Conservation (phyloP, 2,888 invertebrate species). For the Caenorhabditis uteleia region DNA sequence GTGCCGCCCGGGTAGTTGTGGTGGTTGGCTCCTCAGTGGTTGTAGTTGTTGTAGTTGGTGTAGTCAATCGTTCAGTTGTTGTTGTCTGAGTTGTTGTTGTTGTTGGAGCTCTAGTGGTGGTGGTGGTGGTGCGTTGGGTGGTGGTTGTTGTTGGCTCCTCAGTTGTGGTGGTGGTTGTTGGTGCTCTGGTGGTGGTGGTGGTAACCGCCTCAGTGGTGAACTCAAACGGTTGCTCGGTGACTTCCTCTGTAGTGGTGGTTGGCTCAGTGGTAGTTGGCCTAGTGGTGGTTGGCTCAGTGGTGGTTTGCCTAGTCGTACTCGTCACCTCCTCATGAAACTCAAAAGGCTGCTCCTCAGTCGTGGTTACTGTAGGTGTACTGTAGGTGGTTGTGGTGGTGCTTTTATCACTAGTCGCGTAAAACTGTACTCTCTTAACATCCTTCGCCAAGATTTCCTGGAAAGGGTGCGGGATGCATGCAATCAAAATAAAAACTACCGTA, state of each 20-base stretch:
- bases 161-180: slow-evolving; percentile 5
- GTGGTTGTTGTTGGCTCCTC: slow-evolving; percentile 10
- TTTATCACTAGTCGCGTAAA: slow-evolving; percentile 26
- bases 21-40: slow-evolving; percentile 30
- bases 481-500: not conserved
- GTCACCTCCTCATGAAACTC: slow-evolving; percentile 28
- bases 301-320: no score
- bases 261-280: slow-evolving; percentile 15
- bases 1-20: slow-evolving; percentile 16
- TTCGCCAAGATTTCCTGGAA: slow-evolving; percentile 27
- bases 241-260: slow-evolving; percentile 6
- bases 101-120: slow-evolving; percentile 16
- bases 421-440: slow-evolving; percentile 27
- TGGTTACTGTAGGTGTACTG: slow-evolving; percentile 14
- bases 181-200: slow-evolving; percentile 1
- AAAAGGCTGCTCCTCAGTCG: slow-evolving; percentile 22
- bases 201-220: slow-evolving; percentile 5
- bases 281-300: no score
- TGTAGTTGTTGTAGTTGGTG: slow-evolving; percentile 14
- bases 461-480: slow-evolving; percentile 8
- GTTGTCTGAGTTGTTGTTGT: slow-evolving; percentile 6
- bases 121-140: slow-evolving; percentile 1
- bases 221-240: slow-evolving; percentile 27
- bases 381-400: no score
- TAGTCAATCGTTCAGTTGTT: slow-evolving; percentile 4